Conservation (phyloP, 2,888 invertebrate genomes). For the Tiliacea aurago region DNA sequence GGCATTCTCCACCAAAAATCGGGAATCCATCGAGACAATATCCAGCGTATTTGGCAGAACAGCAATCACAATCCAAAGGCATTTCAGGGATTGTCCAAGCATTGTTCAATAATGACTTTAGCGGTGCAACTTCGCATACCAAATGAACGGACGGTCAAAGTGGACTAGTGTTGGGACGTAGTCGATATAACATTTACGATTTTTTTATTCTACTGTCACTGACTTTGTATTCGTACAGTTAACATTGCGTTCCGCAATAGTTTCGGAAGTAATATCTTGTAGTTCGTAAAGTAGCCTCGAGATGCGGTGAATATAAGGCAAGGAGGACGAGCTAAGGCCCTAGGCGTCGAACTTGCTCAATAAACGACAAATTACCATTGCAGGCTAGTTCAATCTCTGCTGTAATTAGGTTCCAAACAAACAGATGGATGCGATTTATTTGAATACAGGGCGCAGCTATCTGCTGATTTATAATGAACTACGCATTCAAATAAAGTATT, state of each 20-base stretch:
- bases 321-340: background rate
- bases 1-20: conserved; percentile 33
- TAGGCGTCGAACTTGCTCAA: conserved; percentile 19
- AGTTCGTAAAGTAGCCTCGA: background rate
- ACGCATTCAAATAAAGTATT: background rate
- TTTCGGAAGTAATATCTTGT: conserved; percentile 35
- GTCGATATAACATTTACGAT: conserved; percentile 30
- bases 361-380: conserved; percentile 9
- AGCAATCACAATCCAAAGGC: conserved; percentile 52
- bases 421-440: background rate
- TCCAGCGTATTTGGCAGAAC: conserved; percentile 44
- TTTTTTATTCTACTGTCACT: background rate
- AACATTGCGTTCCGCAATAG: conserved; percentile 25
- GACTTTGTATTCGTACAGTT: background rate
- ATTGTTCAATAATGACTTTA: conserved; percentile 61
- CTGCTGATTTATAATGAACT: background rate
- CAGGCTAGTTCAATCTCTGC: background rate
- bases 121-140: conserved; percentile 63
- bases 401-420: conserved; percentile 7
- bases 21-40: conserved; percentile 42
- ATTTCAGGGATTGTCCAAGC: conserved; percentile 61
- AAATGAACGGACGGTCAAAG: conserved; percentile 46
- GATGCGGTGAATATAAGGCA: conserved; percentile 3
- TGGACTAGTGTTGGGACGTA: conserved; percentile 39
- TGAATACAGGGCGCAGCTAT: background rate